Percentiles rank a stretch among this genome's conserved stretches.
Evolutionary conservation across 2,797 vertebrate species (phyloP).

Genomic region (Caiman crocodilus): DNA sequence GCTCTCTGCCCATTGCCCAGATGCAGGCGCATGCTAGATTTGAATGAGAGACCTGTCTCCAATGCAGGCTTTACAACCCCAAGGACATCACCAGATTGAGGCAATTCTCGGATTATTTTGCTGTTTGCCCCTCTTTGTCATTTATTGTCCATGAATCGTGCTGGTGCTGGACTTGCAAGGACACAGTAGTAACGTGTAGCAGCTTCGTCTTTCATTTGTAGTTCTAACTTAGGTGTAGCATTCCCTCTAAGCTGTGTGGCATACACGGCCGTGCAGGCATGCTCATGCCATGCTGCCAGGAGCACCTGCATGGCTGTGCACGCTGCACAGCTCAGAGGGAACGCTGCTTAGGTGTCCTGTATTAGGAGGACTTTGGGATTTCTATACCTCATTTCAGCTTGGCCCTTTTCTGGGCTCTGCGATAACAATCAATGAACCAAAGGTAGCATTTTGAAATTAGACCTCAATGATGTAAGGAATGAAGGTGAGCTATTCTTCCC

Average conservation of each 20-base stretch:
- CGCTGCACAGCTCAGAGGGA: too few relatives aligned
- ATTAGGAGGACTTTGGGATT: conserved; percentile 51
- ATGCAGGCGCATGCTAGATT: fast-evolving
- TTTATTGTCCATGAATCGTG: not conserved
- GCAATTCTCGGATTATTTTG: fast-evolving
- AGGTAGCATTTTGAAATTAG: fast-evolving
- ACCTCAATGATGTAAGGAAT: fast-evolving
- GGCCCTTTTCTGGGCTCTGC: not conserved
- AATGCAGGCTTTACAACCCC: fast-evolving
- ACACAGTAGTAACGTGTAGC: conserved; percentile 12
- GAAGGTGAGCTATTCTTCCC: not conserved
- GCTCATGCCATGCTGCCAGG: too few relatives aligned
- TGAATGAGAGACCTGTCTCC: not conserved
- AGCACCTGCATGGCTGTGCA: too few relatives aligned
- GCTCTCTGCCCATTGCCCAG: fast-evolving
- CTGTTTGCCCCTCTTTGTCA: not conserved
- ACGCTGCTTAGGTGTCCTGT: conserved; percentile 17
- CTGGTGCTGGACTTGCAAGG: conserved; percentile 37
- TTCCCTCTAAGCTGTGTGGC: too few relatives aligned
- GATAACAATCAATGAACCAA: not conserved
- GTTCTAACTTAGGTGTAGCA: conserved; percentile 1
- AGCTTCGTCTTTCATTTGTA: conserved; percentile 63
- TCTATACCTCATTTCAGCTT: conserved; percentile 34
- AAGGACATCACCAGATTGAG: fast-evolving
- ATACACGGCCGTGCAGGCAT: too few relatives aligned